Evolutionary conservation across 2,113 vertebrate genomes (phyloP).

Genomic region (Hyperopisus bebe): DNA sequence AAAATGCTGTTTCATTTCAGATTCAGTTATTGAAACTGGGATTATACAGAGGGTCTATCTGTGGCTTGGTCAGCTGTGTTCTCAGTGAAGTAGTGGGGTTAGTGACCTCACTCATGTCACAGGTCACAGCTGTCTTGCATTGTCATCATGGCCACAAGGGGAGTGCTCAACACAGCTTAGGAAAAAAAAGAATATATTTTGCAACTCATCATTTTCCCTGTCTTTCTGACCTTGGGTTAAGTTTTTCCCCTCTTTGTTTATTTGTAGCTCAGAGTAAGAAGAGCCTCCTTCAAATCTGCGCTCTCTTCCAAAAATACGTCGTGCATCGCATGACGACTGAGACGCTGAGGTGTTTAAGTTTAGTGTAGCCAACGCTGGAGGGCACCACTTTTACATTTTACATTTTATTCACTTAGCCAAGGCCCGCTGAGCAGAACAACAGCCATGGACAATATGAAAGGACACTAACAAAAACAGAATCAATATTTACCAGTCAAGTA

Average conservation of each 20-base stretch:
- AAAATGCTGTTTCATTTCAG: constrained; percentile 44
- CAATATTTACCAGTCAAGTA: not conserved
- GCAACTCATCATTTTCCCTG: not conserved
- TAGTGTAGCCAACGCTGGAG: not conserved
- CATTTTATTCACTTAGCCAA: not conserved
- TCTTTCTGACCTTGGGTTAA: constrained; percentile 19
- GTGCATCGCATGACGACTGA: not conserved
- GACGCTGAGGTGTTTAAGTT: not conserved
- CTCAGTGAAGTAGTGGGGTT: constrained; percentile 5
- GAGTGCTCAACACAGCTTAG: constrained; percentile 27
- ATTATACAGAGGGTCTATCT: constrained; percentile 25
- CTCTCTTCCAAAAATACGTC: not conserved
- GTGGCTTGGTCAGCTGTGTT: not conserved
- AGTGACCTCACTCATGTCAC: constrained; percentile 7
- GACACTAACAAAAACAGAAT: not conserved
- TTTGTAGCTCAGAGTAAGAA: not conserved
- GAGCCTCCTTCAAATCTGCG: not conserved
- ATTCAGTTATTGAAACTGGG: constrained; percentile 45
- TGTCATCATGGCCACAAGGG: constrained; percentile 34
- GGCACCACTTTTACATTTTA: not conserved
- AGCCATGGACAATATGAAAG: not conserved
- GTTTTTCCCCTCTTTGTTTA: constrained; percentile 15
- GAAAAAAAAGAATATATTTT: not conserved
- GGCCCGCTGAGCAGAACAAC: not conserved
- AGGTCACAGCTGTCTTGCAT: constrained; percentile 28